Conservation (phyloP, 2,797 vertebrate species). For the Meda fulgida region DNA sequence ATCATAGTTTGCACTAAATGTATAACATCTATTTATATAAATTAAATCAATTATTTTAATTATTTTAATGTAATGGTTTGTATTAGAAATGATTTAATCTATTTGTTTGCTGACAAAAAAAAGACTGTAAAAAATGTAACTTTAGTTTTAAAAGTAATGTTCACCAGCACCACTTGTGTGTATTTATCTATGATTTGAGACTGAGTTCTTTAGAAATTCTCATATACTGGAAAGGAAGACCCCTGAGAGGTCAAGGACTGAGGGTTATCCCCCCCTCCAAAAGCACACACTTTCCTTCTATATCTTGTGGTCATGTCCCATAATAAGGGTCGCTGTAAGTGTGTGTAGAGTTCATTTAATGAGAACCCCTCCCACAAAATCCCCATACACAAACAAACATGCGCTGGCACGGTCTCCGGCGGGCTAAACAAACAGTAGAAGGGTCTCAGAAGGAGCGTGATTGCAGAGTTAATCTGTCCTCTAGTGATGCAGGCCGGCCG, state of each 20-base stretch:
- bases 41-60: background rate
- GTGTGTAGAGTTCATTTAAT: conserved; percentile 56
- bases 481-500: conserved; percentile 69
- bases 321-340: conserved; percentile 42
- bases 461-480: conserved; percentile 78
- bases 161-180: conserved; percentile 12
- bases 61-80: background rate
- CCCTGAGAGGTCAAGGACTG: background rate
- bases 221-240: conserved; percentile 48
- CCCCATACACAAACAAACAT: conserved; percentile 62
- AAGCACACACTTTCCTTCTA: conserved; percentile 8
- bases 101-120: background rate
- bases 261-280: background rate
- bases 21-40: background rate
- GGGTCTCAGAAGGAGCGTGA: conserved; percentile 73
- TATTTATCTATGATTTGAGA: conserved; percentile 56
- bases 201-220: conserved; percentile 51
- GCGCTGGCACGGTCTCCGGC: conserved; percentile 54
- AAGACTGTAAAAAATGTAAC: background rate
- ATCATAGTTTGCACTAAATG: background rate
- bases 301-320: conserved; percentile 26
- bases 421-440: conserved; percentile 60
- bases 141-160: conserved; percentile 13
- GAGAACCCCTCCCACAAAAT: conserved; percentile 47
- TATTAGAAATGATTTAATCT: background rate